Evolutionary conservation across 2,113 vertebrate genomes (phyloP).

Genomic region (Albula goreensis): DNA sequence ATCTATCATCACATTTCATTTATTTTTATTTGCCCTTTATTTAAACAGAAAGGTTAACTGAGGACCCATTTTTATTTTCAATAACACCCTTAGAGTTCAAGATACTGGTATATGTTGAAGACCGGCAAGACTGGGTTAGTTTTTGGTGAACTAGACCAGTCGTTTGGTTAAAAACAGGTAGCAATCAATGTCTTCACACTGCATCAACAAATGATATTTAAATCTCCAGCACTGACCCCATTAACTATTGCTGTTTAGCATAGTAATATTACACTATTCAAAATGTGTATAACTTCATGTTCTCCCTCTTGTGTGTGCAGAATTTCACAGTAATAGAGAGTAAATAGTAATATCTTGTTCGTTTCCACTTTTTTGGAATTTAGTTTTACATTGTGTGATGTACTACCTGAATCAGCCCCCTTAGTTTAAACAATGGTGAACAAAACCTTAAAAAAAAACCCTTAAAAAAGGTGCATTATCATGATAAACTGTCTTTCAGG

Average conservation of each 20-base stretch:
- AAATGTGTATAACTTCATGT: neutral
- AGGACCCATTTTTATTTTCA: neutral
- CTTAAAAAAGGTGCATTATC: neutral
- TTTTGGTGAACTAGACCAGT: neutral
- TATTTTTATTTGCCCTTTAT: neutral
- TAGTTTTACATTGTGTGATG: neutral
- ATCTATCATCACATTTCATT: too few species aligned
- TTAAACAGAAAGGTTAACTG: neutral
- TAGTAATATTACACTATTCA: neutral
- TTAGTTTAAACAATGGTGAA: neutral
- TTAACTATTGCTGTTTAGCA: neutral
- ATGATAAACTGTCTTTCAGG: neutral
- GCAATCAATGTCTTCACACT: neutral
- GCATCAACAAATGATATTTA: neutral
- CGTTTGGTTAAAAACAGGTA: neutral
- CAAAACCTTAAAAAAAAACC: neutral
- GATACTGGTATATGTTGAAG: neutral
- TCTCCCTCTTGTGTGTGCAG: neutral
- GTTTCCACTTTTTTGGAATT: neutral
- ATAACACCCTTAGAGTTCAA: neutral
- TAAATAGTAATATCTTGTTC: neutral
- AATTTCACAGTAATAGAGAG: neutral
- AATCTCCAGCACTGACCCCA: neutral
- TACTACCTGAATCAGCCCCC: too few species aligned
- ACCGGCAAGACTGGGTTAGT: neutral